Percentiles rank a stretch among this genome's conserved stretches.
These are phyloP conservation scores for Turdus rufiventris DNA, from an alignment of 2,113 vertebrate genomes.

Conservation along the genomic window DNA sequence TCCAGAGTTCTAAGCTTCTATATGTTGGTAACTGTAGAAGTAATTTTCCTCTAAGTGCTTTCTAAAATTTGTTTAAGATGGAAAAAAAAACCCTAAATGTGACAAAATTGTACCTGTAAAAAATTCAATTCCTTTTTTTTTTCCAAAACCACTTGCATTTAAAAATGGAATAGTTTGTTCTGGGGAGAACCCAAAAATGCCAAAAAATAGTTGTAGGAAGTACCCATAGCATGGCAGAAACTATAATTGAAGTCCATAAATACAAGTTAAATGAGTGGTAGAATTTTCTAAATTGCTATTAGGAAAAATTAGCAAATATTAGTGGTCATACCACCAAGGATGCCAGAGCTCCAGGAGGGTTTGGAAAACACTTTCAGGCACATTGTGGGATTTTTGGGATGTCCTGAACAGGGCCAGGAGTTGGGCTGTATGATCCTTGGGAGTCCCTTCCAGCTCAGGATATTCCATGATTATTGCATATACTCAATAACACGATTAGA, in stretches of 20 bases:
- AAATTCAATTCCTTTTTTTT: neutral
- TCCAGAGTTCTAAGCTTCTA: neutral
- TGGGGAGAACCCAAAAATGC: neutral
- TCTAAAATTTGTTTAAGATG: neutral
- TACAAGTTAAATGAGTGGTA: neutral
- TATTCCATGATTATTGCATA: neutral
- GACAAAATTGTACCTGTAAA: neutral
- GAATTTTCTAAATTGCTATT: neutral
- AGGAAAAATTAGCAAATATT: neutral
- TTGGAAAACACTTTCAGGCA: neutral
- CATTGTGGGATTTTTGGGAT: neutral
- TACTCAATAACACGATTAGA: neutral
- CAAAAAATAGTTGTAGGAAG: neutral
- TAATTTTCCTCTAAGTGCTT: neutral
- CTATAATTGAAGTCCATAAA: neutral
- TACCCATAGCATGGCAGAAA: neutral
- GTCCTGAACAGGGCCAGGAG: neutral
- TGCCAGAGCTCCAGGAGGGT: neutral
- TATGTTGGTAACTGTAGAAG: neutral
- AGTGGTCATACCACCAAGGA: neutral
- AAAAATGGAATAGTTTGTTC: neutral
- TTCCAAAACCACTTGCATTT: neutral
- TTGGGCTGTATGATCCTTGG: neutral
- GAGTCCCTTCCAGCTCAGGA: neutral
- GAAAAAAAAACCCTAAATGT: neutral